These are phyloP conservation scores for Cryptomyrus ogoouensis DNA, from an alignment of 2,113 vertebrate species.

Conservation along the genomic window DNA sequence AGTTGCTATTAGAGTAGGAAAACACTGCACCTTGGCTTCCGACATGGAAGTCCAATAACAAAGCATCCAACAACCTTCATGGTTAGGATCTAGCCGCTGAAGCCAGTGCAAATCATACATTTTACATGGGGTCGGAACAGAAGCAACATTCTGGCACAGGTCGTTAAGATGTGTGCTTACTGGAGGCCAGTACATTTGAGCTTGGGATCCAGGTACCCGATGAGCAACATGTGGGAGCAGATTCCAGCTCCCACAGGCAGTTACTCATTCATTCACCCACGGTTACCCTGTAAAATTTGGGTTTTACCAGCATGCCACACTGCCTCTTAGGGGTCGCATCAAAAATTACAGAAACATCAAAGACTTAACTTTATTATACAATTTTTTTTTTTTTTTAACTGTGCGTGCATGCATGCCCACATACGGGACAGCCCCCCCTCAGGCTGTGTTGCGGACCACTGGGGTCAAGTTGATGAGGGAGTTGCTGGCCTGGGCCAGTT, in stretches of 20 bases:
- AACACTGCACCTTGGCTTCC: background rate
- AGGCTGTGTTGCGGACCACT: slow-evolving; percentile 44
- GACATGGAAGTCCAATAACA: background rate
- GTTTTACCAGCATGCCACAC: background rate
- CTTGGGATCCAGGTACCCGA: background rate
- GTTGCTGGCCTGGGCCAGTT: slow-evolving; percentile 87
- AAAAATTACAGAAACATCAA: background rate
- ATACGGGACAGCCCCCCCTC: slow-evolving; percentile 20
- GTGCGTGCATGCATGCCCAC: background rate
- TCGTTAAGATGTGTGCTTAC: background rate
- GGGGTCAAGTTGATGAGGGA: slow-evolving; percentile 80
- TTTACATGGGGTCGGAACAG: background rate
- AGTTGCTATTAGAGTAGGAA: background rate
- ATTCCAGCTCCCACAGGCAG: too few species aligned
- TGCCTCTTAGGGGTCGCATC: background rate
- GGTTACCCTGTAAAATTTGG: background rate
- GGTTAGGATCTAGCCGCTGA: background rate
- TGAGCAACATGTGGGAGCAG: background rate
- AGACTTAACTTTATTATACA: background rate
- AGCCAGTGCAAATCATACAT: background rate
- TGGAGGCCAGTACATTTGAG: background rate
- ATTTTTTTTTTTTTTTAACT: background rate
- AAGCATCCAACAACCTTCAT: background rate
- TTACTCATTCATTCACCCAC: background rate
- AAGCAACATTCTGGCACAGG: background rate